Percentiles rank a stretch among this genome's conserved stretches.
phyloP scores from a whole-genome alignment of 1,140 invertebrate species.

The Atopsyche davidsoni region DNA sequence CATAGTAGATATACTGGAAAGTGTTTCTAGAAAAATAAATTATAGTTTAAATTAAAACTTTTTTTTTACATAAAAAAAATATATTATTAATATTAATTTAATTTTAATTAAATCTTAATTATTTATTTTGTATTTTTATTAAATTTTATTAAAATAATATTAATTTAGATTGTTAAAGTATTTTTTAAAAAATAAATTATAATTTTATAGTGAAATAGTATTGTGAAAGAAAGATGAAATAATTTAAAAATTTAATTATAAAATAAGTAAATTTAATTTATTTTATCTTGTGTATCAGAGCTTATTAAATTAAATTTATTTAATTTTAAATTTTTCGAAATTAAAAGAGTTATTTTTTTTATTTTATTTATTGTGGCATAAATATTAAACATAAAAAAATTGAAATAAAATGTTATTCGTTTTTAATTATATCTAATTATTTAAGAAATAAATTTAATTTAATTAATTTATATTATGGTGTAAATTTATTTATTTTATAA shows the following conservation, averaged over 20 bases:
- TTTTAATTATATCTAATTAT: conserved; percentile 60
- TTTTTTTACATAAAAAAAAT: too few relatives aligned
- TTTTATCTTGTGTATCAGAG: conserved; percentile 62
- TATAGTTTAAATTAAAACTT: too few relatives aligned
- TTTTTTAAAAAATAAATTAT: too few relatives aligned
- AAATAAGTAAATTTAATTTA: conserved; percentile 49
- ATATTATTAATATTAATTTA: too few relatives aligned
- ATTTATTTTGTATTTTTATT: too few relatives aligned
- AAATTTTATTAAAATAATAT: too few relatives aligned
- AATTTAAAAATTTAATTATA: conserved; percentile 28
- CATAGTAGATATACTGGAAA: too few relatives aligned
- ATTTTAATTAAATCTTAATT: too few relatives aligned
- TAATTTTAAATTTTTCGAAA: conserved; percentile 48
- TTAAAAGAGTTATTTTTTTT: conserved; percentile 47
- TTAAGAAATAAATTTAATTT: conserved; percentile 56
- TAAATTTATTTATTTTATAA: conserved; percentile 44
- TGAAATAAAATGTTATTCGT: conserved; percentile 56
- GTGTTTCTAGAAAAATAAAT: too few relatives aligned
- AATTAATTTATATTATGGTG: conserved; percentile 38
- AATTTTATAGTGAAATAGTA: too few relatives aligned
- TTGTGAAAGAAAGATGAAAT: conserved; percentile 36
- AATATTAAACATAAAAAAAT: conserved; percentile 52
- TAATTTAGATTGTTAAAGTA: too few relatives aligned
- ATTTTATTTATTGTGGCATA: conserved; percentile 48
- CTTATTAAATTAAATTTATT: conserved; percentile 51